A percentile compares a stretch with the other conserved stretches of the same genome.
These are phyloP conservation scores for Acronicta alni DNA, from an alignment of 2,888 invertebrate genomes.

Conservation along the genomic window DNA sequence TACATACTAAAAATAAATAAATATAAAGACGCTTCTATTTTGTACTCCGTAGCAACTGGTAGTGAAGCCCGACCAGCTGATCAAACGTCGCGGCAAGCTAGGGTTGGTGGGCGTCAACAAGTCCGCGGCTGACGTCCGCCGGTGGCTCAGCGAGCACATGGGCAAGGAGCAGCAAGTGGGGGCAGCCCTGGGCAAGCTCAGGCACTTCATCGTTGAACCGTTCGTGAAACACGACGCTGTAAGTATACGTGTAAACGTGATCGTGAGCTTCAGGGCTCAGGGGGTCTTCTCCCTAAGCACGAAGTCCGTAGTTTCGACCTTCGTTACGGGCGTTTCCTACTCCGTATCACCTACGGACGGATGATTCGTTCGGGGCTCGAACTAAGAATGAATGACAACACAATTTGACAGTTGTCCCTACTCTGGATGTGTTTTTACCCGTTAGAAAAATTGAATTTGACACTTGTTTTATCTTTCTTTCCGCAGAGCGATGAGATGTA, in stretches of 20 bases:
- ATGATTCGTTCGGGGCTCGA: too few species aligned
- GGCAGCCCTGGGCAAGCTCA: conserved; percentile 95
- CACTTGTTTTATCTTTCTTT: conserved; percentile 70
- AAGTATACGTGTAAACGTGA: conserved; percentile 66
- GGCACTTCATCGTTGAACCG: conserved; percentile 98
- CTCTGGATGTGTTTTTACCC: too few species aligned
- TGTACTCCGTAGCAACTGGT: conserved; percentile 93
- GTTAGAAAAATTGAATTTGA: too few species aligned
- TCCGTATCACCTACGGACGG: too few species aligned
- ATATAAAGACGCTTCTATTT: too few species aligned
- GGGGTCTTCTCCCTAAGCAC: too few species aligned
- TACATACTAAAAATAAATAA: too few species aligned
- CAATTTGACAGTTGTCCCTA: too few species aligned
- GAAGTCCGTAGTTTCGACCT: too few species aligned
- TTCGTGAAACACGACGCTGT: conserved; percentile 97
- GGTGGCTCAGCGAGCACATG: conserved; percentile 96
- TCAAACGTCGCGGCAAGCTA: conserved; percentile 98
- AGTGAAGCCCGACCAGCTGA: conserved; percentile 99
- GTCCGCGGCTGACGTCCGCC: conserved; percentile 92
- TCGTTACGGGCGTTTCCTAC: too few species aligned
- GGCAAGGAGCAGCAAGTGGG: conserved; percentile 96
- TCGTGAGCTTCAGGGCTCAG: too few species aligned
- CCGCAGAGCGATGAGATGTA: conserved; percentile 97
- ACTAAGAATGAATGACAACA: too few species aligned
- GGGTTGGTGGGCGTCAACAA: conserved; percentile 98